Percentiles rank a stretch among this genome's conserved stretches.
Evolutionary conservation across 2,113 vertebrate genomes (phyloP).

Genomic region (Brevimyrus niger): DNA sequence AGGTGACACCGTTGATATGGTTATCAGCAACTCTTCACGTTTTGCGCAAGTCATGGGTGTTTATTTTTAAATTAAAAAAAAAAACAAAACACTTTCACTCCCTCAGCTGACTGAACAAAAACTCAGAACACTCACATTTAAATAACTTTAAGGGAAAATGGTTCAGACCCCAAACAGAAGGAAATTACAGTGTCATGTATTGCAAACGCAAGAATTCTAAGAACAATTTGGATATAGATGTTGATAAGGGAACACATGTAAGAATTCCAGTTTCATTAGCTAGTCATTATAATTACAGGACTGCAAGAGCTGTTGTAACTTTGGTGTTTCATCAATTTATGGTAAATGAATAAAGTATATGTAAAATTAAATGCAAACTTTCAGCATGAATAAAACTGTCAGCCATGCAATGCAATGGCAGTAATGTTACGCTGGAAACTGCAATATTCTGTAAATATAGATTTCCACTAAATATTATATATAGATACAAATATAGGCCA

Average conservation of each 20-base stretch:
- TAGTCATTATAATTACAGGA: neutral
- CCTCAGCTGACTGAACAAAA: neutral
- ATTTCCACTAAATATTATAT: neutral
- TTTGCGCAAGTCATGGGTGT: neutral
- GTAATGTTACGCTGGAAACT: neutral
- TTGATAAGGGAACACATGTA: neutral
- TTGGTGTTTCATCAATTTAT: neutral
- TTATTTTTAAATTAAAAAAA: neutral
- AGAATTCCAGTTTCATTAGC: neutral
- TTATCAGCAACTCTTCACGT: neutral
- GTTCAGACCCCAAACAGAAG: neutral
- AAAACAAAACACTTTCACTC: neutral
- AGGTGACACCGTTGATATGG: neutral
- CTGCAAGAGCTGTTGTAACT: neutral
- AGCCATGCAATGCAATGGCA: neutral
- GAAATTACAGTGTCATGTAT: neutral
- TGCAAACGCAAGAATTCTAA: neutral
- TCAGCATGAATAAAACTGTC: neutral
- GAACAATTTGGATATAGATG: neutral
- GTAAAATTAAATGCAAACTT: neutral
- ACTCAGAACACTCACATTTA: neutral
- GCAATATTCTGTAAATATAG: neutral
- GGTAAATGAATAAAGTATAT: neutral
- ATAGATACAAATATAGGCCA: neutral
- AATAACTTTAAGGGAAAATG: neutral